A percentile compares a stretch with the other conserved stretches of the same genome.
Evolutionary conservation across 2,888 invertebrate species (phyloP).

Genomic region (Sinohyriopsis cumingii): DNA sequence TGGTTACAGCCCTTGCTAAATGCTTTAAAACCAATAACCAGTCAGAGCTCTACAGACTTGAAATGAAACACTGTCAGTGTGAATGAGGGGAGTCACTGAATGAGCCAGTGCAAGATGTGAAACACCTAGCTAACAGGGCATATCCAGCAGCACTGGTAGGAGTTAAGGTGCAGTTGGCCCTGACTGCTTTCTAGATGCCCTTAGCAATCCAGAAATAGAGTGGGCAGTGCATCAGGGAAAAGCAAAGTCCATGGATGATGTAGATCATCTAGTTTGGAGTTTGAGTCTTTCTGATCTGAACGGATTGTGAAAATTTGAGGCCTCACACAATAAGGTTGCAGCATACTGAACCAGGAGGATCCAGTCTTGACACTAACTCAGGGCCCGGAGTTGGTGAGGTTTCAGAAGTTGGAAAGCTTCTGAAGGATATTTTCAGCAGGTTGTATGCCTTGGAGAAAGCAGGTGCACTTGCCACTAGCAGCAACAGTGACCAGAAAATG

Average conservation of each 20-base stretch:
- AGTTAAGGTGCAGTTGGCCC: neutral
- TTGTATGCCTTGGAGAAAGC: too few relatives aligned
- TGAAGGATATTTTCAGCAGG: too few relatives aligned
- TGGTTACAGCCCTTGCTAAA: slow-evolving; percentile 1
- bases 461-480: too few relatives aligned
- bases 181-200: slow-evolving; percentile 8
- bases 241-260: neutral
- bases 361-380: too few relatives aligned
- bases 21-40: slow-evolving; percentile 10
- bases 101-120: neutral
- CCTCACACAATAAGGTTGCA: neutral
- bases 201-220: slow-evolving; percentile 9
- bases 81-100: slow-evolving; percentile 4
- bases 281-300: neutral
- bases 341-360: neutral
- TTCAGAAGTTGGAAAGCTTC: too few relatives aligned
- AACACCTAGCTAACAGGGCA: slow-evolving; percentile 1
- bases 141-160: slow-evolving; percentile 4
- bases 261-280: slow-evolving; percentile 6
- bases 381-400: too few relatives aligned
- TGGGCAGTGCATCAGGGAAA: slow-evolving; percentile 12
- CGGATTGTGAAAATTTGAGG: neutral
- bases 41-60: slow-evolving; percentile 4
- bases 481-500: too few relatives aligned
- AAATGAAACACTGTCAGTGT: slow-evolving; percentile 4